These are phyloP conservation scores for Chionomys nivalis DNA, from an alignment of 2,113 vertebrate species.

Conservation along the genomic window DNA sequence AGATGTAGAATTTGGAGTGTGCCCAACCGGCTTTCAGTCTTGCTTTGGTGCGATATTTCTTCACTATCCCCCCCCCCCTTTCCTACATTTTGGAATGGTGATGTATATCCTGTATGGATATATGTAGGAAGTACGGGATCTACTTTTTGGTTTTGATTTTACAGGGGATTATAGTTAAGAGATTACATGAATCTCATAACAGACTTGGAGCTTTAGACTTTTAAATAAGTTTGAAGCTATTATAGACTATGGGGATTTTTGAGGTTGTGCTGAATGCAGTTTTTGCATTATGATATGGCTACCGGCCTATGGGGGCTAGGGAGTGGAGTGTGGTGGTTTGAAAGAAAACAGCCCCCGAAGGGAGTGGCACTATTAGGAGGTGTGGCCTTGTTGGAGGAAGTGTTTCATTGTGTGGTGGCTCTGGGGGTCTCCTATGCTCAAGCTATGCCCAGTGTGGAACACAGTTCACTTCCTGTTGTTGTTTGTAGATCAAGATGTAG, in stretches of 20 bases:
- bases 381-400: not conserved
- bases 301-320: not conserved
- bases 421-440: not conserved
- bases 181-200: not conserved
- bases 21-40: not conserved
- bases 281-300: not conserved
- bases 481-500: not conserved
- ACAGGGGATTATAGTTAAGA: not conserved
- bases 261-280: not conserved
- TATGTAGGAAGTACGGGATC: not conserved
- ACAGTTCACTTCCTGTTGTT: not conserved
- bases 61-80: not conserved
- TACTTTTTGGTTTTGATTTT: not conserved
- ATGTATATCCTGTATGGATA: not conserved
- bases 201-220: not conserved
- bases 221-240: not conserved
- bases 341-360: not conserved
- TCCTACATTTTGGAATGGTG: not conserved
- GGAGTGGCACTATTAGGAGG: not conserved
- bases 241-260: not conserved
- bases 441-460: not conserved
- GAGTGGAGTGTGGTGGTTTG: not conserved
- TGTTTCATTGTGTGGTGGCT: not conserved
- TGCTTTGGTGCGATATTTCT: not conserved
- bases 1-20: not conserved